Conservation (phyloP, 2,113 vertebrate species). For the Eulacestoma nigropectus region DNA sequence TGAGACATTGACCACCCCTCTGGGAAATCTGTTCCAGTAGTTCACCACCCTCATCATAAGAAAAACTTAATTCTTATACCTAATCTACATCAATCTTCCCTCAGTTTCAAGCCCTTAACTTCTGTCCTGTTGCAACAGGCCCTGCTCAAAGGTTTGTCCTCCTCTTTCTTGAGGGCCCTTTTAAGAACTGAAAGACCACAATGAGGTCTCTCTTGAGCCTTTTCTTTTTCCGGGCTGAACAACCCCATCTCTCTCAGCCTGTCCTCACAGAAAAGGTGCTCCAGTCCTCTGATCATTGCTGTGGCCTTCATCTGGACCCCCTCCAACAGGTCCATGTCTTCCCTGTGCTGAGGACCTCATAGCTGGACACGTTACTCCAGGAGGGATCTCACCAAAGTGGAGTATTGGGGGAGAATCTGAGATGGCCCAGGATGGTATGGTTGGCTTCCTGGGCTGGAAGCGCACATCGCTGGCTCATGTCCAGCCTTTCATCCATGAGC, state of each 20-base stretch:
- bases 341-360: neutral
- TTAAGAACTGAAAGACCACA: neutral
- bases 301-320: too few species aligned
- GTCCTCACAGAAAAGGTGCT: neutral
- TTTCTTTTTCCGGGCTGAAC: neutral
- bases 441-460: neutral
- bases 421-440: too few species aligned
- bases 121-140: neutral
- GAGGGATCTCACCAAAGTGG: neutral
- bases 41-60: neutral
- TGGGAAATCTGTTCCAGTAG: neutral
- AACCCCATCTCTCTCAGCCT: neutral
- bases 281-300: neutral
- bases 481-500: neutral
- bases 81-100: neutral
- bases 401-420: neutral
- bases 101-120: neutral
- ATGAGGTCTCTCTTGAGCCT: neutral
- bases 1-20: rapidly evolving
- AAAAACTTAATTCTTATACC: neutral
- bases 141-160: neutral
- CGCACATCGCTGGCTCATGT: neutral
- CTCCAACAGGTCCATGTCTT: neutral
- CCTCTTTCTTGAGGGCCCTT: neutral
- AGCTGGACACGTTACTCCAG: too few species aligned